Evolutionary conservation across 2,888 invertebrate genomes (phyloP), one percentile per base, ranked within the genome.

Genomic region (Epinotia nisella): DNA sequence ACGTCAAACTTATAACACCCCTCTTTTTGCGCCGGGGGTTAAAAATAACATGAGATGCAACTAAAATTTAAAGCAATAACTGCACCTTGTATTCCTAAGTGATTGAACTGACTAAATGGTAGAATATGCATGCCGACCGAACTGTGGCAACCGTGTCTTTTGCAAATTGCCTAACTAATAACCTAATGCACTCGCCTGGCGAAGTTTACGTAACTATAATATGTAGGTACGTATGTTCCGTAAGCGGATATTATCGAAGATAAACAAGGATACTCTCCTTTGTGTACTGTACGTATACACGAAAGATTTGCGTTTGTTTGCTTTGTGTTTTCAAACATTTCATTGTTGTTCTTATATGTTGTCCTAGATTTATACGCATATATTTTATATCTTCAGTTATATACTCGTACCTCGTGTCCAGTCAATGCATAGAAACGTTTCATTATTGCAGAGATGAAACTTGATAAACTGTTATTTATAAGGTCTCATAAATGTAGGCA

Each of bases 141-240:
- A 45, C 49, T 13, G 13, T 49, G n/a, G 49, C 49, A n/a, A n/a
- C 49, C n/a, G 49, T 5, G n/a, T 49, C n/a, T 13, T 49, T n/a
- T 49, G 13, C 49, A 49, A 49, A 49, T 49, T 49, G 9, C 35
- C 9, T 9, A 39, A n/a, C 39, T 19, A 59, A 35, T 59, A 59
- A 5, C 60, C 11, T 60, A 41, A 60, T 60, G 39, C 60, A 41
- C 19, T 60, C 19, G 60, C 39, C 19, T 41, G 41, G 39, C 41
- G 17, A 60, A 60, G 60, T 17, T 39, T 19, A 3, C 41, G 5
- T 60, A 19, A 11, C 60, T 39, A 35, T 10, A 35, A 35, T 35
- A 35, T 9, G 35, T 58, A 53, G 19, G 9, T 19, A 5, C 11
- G 10, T 59, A 2, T n/a, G 15, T 10, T 39, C 35, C 29, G 13